Percentiles rank a stretch among this genome's conserved stretches.
Evolutionary conservation across 2,888 invertebrate species (phyloP).

Genomic region (Miltochrista miniata): DNA sequence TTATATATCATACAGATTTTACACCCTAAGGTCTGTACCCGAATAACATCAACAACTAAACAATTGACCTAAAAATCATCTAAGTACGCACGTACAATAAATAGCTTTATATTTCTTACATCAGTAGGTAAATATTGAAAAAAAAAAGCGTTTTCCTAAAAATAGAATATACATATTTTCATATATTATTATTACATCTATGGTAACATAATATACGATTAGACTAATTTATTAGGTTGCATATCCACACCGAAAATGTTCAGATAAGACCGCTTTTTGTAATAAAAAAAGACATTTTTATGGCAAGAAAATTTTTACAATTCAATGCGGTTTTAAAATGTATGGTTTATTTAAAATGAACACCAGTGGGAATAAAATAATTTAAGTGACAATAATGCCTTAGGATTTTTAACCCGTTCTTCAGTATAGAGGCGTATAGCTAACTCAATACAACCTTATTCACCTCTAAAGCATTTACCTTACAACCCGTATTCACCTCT

Average conservation of each 20-base stretch:
- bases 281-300: too few species aligned
- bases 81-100: constrained; percentile 34
- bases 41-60: constrained; percentile 16
- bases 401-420: too few species aligned
- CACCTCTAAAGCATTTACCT: not conserved
- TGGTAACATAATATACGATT: constrained; percentile 21
- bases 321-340: too few species aligned
- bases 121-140: constrained; percentile 18
- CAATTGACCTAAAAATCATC: constrained; percentile 33
- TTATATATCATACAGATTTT: too few species aligned
- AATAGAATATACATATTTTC: constrained; percentile 5
- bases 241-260: not conserved
- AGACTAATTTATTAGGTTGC: too few species aligned
- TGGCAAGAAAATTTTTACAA: too few species aligned
- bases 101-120: constrained; percentile 16
- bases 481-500: not conserved
- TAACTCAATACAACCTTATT: not conserved
- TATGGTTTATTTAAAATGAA: too few species aligned
- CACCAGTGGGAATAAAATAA: too few species aligned
- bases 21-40: constrained; percentile 3
- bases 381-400: too few species aligned
- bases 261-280: not conserved
- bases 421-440: too few species aligned
- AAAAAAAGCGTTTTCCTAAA: constrained; percentile 9
- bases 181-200: constrained; percentile 16